These are phyloP conservation scores for Willowsia nigromaculata DNA, from an alignment of 2,888 invertebrate species.

Conservation along the genomic window DNA sequence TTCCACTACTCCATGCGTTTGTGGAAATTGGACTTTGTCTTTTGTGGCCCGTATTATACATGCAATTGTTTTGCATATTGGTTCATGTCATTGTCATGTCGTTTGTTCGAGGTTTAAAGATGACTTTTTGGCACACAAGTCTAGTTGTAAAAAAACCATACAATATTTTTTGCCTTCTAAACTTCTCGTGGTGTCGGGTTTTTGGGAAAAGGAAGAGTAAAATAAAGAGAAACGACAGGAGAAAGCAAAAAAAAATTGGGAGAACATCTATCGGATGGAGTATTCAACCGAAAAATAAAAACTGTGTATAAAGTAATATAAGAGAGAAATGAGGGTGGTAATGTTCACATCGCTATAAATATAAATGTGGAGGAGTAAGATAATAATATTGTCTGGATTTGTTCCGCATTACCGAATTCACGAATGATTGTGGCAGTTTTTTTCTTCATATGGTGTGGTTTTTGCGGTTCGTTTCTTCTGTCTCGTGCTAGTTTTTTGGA, in stretches of 20 bases:
- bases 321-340: neutral
- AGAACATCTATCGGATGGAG: neutral
- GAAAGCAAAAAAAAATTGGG: neutral
- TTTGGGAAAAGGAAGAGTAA: neutral
- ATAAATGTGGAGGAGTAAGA: neutral
- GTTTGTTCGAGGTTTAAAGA: neutral
- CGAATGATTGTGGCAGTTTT: neutral
- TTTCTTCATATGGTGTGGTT: neutral
- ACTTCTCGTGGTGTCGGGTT: too few relatives aligned
- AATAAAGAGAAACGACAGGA: neutral
- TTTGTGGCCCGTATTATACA: neutral
- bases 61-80: neutral
- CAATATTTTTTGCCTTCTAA: too few relatives aligned
- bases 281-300: neutral
- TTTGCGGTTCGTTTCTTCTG: neutral
- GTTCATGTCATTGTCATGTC: neutral
- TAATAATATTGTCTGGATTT: constrained; percentile 14
- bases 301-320: neutral
- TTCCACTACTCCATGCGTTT: neutral
- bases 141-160: too few relatives aligned
- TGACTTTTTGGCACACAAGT: neutral
- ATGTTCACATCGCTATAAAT: neutral
- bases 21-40: neutral
- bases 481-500: neutral
- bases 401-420: neutral